Evolutionary conservation across 2,113 vertebrate genomes (phyloP).

Genomic region (Pao palembangensis): DNA sequence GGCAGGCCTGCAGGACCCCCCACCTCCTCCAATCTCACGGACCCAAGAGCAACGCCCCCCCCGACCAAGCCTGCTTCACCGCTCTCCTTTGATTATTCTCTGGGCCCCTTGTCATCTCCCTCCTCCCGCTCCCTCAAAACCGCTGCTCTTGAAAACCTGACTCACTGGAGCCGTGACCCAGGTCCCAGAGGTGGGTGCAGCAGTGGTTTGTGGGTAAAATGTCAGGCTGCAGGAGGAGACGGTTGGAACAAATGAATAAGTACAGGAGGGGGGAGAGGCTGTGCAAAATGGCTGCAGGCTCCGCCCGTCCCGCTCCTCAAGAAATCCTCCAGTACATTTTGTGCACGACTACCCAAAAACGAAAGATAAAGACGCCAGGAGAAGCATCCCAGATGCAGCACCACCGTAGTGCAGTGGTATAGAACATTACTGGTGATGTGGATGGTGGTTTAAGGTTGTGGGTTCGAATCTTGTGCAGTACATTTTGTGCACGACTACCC

Average conservation of each 20-base stretch:
- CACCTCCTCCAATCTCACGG: too few relatives aligned
- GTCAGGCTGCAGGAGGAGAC: slow-evolving; percentile 28
- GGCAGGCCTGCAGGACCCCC: not conserved
- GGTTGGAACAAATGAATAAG: slow-evolving; percentile 5
- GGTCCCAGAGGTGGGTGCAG: slow-evolving; percentile 50
- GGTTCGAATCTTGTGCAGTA: too few relatives aligned
- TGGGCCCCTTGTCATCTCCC: too few relatives aligned
- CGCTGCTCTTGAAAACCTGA: slow-evolving; percentile 52
- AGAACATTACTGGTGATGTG: too few relatives aligned
- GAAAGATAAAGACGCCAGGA: too few relatives aligned
- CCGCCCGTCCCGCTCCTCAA: slow-evolving; percentile 26
- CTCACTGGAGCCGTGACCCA: slow-evolving; percentile 59
- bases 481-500: too few relatives aligned
- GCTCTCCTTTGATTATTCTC: not conserved
- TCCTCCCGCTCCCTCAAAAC: not conserved
- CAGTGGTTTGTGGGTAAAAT: slow-evolving; percentile 58
- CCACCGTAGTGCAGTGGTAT: too few relatives aligned
- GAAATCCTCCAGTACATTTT: slow-evolving; percentile 5
- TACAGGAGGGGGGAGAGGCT: slow-evolving; percentile 12
- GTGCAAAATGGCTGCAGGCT: slow-evolving; percentile 62
- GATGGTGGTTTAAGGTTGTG: too few relatives aligned
- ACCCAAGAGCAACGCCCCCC: too few relatives aligned
- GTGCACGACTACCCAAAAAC: too few relatives aligned
- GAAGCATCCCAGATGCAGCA: too few relatives aligned
- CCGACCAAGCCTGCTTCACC: not conserved